Conservation (phyloP, 2,888 invertebrate genomes). For the Sclerodermus sp. region DNA sequence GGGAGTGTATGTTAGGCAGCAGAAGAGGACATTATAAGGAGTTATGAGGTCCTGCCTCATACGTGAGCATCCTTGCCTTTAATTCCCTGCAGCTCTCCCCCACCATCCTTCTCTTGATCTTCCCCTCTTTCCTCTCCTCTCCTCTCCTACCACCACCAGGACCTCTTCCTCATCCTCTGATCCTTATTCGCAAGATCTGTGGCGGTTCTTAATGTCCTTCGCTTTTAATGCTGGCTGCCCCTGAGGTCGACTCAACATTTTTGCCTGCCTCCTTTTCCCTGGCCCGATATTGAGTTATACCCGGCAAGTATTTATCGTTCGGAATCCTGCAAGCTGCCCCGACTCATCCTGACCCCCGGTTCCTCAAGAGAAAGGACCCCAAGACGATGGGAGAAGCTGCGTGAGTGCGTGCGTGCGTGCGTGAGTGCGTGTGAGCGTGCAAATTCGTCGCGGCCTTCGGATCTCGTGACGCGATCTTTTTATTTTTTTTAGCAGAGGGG, state of each 20-base stretch:
- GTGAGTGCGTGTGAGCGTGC: conserved; percentile 5
- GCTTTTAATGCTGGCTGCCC: conserved; percentile 54
- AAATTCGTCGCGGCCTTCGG: neutral
- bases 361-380: no score
- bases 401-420: no score
- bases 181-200: conserved; percentile 55
- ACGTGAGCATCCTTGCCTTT: conserved; percentile 49
- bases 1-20: conserved; percentile 54
- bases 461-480: neutral
- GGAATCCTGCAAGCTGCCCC: conserved; percentile 29
- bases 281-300: conserved; percentile 54
- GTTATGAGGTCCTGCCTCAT: conserved; percentile 57
- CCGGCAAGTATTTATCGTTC: conserved; percentile 49
- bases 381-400: no score
- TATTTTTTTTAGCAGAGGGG: conserved; percentile 1
- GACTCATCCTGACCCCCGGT: no score
- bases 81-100: conserved; percentile 25
- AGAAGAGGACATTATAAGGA: conserved; percentile 57
- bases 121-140: conserved; percentile 18
- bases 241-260: conserved; percentile 55
- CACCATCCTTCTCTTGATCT: conserved; percentile 6
- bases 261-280: conserved; percentile 43
- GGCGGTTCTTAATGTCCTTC: conserved; percentile 56
- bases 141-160: conserved; percentile 23
- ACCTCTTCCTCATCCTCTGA: conserved; percentile 23